Evolutionary conservation across 2,113 vertebrate genomes (phyloP).

Genomic region (Otis tarda): DNA sequence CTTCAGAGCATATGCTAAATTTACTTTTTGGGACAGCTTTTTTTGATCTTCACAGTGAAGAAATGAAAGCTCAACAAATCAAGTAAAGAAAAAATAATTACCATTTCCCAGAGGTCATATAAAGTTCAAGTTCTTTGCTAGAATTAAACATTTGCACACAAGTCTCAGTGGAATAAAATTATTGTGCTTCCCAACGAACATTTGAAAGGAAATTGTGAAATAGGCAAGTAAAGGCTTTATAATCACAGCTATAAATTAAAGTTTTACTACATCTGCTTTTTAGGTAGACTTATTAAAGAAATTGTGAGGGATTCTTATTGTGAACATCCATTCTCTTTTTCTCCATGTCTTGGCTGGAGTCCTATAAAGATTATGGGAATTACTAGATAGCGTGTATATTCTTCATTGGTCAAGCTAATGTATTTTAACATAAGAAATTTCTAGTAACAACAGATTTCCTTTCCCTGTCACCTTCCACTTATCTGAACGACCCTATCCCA

Average conservation of each 20-base stretch:
- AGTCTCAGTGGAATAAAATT: constrained; percentile 8
- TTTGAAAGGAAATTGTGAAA: constrained; percentile 43
- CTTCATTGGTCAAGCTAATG: background rate
- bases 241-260: constrained; percentile 23
- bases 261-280: background rate
- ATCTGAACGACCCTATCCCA: background rate
- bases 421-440: background rate
- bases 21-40: background rate
- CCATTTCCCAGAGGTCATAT: background rate
- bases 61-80: constrained; percentile 3
- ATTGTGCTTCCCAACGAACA: background rate
- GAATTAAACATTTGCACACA: constrained; percentile 42
- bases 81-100: constrained; percentile 19
- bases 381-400: background rate
- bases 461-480: background rate
- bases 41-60: background rate
- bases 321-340: background rate
- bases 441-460: background rate
- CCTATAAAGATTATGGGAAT: background rate
- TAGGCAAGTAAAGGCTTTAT: constrained; percentile 18
- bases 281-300: background rate
- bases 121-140: constrained; percentile 19
- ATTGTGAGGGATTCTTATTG: background rate
- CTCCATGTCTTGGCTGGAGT: background rate
- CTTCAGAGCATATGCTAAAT: background rate